These are phyloP conservation scores for Lomographa bimaculata DNA, from an alignment of 2,888 invertebrate genomes.

Conservation along the genomic window DNA sequence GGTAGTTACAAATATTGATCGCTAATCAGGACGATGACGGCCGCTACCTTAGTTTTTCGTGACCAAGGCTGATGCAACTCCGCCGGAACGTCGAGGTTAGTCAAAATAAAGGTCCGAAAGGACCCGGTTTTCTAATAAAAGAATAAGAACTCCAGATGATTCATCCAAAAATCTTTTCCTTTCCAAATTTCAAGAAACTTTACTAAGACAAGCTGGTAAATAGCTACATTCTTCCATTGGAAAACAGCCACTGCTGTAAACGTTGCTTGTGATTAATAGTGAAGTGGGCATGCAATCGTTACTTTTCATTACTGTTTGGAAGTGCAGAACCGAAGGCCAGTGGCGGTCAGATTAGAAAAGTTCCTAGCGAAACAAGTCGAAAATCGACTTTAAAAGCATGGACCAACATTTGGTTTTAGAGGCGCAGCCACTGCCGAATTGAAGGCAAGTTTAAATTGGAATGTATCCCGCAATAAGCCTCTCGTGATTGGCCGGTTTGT, in stretches of 20 bases:
- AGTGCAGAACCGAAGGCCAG: slow-evolving; percentile 74
- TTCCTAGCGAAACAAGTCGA: slow-evolving; percentile 73
- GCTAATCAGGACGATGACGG: no score
- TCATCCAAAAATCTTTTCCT: no score
- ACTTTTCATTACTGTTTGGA: slow-evolving; percentile 81
- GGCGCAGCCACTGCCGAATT: slow-evolving; percentile 65
- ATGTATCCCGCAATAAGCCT: slow-evolving; percentile 82
- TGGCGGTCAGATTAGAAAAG: slow-evolving; percentile 82
- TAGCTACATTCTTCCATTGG: slow-evolving; percentile 20
- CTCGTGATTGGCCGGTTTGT: slow-evolving; percentile 81
- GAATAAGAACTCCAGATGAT: no score
- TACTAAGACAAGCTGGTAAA: slow-evolving; percentile 13
- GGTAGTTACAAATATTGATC: no score
- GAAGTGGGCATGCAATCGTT: slow-evolving; percentile 79
- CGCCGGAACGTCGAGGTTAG: no score
- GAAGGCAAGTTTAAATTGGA: slow-evolving; percentile 82
- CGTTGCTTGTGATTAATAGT: slow-evolving; percentile 74
- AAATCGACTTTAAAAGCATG: slow-evolving; percentile 81
- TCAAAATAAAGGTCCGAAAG: no score
- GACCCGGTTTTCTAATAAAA: no score
- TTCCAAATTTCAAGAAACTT: neutral
- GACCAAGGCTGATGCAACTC: no score
- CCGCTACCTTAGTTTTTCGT: no score
- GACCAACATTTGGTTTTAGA: slow-evolving; percentile 81
- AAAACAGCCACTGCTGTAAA: slow-evolving; percentile 34